Conservation (phyloP, 53 echinoderm and acorn worm species). For the Holothuria scabra region DNA sequence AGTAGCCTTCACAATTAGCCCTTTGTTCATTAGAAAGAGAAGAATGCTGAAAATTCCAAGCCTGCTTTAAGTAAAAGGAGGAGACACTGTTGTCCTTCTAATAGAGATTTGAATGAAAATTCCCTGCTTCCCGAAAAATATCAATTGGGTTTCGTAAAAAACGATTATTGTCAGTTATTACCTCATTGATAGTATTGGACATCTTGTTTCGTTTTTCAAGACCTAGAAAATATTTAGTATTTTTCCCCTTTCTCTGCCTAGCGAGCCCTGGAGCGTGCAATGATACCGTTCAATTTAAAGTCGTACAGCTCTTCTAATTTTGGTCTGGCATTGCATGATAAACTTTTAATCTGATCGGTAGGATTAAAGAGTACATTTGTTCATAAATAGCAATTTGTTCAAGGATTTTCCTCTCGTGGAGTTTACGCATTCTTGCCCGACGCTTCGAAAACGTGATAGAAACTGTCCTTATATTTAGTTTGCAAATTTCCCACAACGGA, state of each 20-base stretch:
- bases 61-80: background rate
- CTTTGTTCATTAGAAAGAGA: too few relatives aligned
- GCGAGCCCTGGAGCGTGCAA: background rate
- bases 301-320: background rate
- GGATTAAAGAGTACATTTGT: background rate
- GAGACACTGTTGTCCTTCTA: background rate
- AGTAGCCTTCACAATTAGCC: too few relatives aligned
- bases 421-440: conserved; percentile 8
- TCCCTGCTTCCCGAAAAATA: background rate
- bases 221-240: background rate
- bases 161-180: background rate
- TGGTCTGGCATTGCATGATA: too few relatives aligned
- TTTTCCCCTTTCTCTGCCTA: background rate
- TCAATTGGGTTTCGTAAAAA: background rate
- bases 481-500: background rate
- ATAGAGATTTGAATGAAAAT: background rate
- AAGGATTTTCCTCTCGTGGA: background rate
- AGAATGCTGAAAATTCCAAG: background rate
- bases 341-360: background rate
- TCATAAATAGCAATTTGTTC: background rate
- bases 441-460: background rate
- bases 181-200: background rate
- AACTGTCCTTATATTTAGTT: background rate
- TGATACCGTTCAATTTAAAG: conserved; percentile 8
- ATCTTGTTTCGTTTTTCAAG: background rate